Base-by-base conservation (phyloP, 2,797 vertebrate species). In the Nyctalus aviator region DNA sequence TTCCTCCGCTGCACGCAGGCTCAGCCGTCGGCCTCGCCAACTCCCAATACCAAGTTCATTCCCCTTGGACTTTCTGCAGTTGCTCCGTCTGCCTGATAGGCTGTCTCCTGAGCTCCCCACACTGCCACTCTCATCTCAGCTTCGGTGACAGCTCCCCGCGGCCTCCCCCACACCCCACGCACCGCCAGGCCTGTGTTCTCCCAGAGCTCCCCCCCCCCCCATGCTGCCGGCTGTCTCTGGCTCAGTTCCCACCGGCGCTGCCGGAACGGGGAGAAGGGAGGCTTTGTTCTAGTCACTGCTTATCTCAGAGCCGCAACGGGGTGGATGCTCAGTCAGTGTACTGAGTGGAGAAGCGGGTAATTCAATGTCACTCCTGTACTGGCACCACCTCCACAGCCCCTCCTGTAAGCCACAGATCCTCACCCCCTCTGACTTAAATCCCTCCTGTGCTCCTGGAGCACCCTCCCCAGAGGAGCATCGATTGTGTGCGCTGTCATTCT, bases 101-200 rank as follows among this genome's bases (percentile, higher is more conserved):
- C 64, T 77, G 5, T 69, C 46, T 53, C 48, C 37, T n/a, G 20
- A 84, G 69, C 77, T 84, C 59, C 75, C 84, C 73, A 90, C 77
- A 18, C 53, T 79, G 78, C 79, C 85, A 37, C 64, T 94, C 92
- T 77, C 35, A 77, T 75, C 78, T 87, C 73, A 48, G 44, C 41
- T 95, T 75, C 64, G 69, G 78, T 71, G 90, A 69, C 66, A 2
- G 32, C 50, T 90, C 78, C 53, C 59, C 3, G 14, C 11, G 35
- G 23, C 7, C 53, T 72, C 81, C 76, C 25, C 59, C 41, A 62
- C 85, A 44, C 78, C 78, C 30, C 18, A 23, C 30, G 62, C 44
- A 20, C 50, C 48, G 0, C 41, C 30, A 27, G 11, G 11, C 37
- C 77, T 37, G 2, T 8, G 3, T 14, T 62, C 25, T 35, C 71